Conservation (phyloP, 2,888 invertebrate species). For the Drosophila prolongata region DNA sequence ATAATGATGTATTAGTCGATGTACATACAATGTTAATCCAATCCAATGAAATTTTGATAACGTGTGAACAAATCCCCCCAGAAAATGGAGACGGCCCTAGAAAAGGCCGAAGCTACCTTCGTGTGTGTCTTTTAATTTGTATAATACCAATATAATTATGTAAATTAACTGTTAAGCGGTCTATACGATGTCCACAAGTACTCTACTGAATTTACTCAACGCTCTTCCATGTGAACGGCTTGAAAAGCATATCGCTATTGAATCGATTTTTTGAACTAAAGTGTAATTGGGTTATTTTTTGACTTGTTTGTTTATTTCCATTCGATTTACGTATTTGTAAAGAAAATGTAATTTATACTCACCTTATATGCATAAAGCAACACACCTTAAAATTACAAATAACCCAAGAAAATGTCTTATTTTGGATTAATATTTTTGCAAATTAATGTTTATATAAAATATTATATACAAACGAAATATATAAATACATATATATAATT, state of each 20-base stretch:
- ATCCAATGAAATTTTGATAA: slow-evolving; percentile 39
- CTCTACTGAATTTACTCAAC: slow-evolving; percentile 67
- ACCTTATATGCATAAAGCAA: slow-evolving; percentile 27
- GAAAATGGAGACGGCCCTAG: slow-evolving; percentile 10
- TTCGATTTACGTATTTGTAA: slow-evolving; percentile 35
- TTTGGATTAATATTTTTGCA: slow-evolving; percentile 47
- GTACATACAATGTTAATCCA: slow-evolving; percentile 44
- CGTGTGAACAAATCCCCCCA: slow-evolving; percentile 24
- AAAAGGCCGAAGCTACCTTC: slow-evolving; percentile 8
- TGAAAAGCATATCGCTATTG: slow-evolving; percentile 30
- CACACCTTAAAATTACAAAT: slow-evolving; percentile 23
- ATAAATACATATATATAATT: slow-evolving; percentile 43
- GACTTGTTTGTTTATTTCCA: slow-evolving; percentile 32
- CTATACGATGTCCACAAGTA: slow-evolving; percentile 25
- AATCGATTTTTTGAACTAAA: slow-evolving; percentile 19
- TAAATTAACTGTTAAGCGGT: slow-evolving; percentile 60
- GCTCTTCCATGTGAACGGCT: slow-evolving; percentile 26
- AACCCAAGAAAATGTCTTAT: slow-evolving; percentile 35
- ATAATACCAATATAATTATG: slow-evolving; percentile 43
- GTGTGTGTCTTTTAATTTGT: slow-evolving; percentile 38
- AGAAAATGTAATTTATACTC: slow-evolving; percentile 24
- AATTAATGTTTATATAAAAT: slow-evolving; percentile 46
- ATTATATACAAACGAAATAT: slow-evolving; percentile 39
- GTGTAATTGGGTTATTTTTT: slow-evolving; percentile 28
- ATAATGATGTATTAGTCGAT: slow-evolving; percentile 40